phyloP scores from a whole-genome alignment of 2,888 invertebrate genomes.

The Siphlonurus alternatus region DNA sequence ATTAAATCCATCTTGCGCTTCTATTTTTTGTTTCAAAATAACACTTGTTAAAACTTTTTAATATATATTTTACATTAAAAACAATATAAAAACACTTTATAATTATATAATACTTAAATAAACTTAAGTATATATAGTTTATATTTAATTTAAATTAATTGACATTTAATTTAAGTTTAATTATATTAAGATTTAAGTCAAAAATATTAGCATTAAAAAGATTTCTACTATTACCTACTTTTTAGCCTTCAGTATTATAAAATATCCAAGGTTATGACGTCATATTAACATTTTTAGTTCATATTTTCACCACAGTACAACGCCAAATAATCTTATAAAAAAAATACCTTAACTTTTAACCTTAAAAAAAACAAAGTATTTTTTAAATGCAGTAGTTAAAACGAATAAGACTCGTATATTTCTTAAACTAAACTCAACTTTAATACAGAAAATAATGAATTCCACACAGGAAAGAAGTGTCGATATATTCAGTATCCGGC shows the following conservation, averaged over 20 bases:
- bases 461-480: background rate
- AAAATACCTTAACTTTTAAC: background rate
- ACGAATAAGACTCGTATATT: no score
- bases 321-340: background rate
- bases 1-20: constrained; percentile 6
- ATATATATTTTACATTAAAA: background rate
- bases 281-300: background rate
- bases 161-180: background rate
- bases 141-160: background rate
- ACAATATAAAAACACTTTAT: background rate
- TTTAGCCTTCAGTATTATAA: background rate
- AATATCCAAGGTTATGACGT: background rate
- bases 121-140: background rate
- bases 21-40: no score
- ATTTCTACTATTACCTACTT: background rate
- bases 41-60: background rate
- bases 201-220: background rate
- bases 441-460: no score
- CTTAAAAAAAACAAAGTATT: no score
- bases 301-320: background rate
- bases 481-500: background rate
- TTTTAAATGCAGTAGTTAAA: no score
- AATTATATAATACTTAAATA: background rate
- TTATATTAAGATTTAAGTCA: background rate
- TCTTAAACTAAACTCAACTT: no score